Evolutionary conservation across 2,797 vertebrate species (phyloP).

Genomic region (Myripristis murdjan): DNA sequence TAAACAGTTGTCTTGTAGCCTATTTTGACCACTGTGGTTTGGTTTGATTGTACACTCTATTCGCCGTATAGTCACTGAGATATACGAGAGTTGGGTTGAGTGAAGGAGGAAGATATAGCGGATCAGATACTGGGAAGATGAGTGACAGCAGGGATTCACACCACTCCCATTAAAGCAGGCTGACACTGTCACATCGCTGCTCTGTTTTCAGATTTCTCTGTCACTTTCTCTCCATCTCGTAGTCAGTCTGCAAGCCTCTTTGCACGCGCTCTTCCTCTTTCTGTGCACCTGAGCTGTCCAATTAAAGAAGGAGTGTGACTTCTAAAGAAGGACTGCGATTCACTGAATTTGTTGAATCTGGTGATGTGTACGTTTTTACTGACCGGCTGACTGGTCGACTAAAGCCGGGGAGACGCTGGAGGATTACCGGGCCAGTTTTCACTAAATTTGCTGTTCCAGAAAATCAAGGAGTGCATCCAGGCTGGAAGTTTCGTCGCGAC

Average conservation of each 20-base stretch:
- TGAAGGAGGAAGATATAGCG: background rate
- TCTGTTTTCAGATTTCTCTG: slow-evolving; percentile 15
- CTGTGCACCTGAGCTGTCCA: slow-evolving; percentile 22
- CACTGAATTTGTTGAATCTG: background rate
- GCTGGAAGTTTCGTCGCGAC: too few relatives aligned
- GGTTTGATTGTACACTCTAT: background rate
- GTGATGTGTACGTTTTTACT: background rate
- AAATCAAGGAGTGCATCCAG: too few relatives aligned
- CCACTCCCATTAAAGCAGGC: background rate
- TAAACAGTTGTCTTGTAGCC: background rate
- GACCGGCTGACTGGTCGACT: background rate
- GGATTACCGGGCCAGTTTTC: too few relatives aligned
- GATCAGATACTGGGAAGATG: background rate
- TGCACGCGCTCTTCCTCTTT: background rate
- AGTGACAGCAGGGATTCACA: slow-evolving; percentile 1
- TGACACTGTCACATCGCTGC: too few relatives aligned
- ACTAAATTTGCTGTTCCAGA: too few relatives aligned
- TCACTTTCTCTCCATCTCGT: slow-evolving; percentile 16
- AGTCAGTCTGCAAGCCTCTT: slow-evolving; percentile 11
- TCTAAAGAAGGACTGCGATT: background rate
- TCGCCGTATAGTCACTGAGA: background rate
- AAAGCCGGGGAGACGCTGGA: too few relatives aligned
- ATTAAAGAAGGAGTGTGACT: background rate
- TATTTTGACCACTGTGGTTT: background rate
- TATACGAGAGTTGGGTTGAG: background rate